Evolutionary conservation across 2,113 vertebrate genomes (phyloP).

Genomic region (Pan paniscus): DNA sequence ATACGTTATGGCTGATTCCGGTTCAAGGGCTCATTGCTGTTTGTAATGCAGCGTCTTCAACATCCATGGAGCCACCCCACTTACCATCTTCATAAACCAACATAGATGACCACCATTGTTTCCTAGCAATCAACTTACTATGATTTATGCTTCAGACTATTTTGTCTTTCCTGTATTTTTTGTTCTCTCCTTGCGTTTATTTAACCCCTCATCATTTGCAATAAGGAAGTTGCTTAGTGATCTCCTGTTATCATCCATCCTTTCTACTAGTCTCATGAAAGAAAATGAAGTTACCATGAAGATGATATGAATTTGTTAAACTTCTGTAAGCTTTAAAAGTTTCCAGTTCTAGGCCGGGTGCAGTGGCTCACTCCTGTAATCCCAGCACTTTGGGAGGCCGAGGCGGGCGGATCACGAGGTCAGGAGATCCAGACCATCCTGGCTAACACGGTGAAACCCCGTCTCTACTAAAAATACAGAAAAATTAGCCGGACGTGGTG

Average conservation of each 20-base stretch:
- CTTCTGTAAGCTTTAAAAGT: background rate
- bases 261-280: conserved; percentile 10
- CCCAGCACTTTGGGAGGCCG: too few species aligned
- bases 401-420: too few species aligned
- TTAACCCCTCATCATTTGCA: conserved; percentile 7
- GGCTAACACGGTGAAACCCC: too few species aligned
- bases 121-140: background rate
- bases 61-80: too few species aligned
- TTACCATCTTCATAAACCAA: background rate
- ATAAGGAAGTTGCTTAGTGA: background rate
- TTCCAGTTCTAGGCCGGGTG: background rate
- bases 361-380: too few species aligned
- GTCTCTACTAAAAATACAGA: too few species aligned
- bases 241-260: background rate
- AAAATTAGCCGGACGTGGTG: too few species aligned
- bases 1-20: background rate
- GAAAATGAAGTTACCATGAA: conserved; percentile 16
- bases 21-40: background rate
- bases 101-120: background rate
- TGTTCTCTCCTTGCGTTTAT: background rate
- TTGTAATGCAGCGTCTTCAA: background rate
- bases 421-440: too few species aligned
- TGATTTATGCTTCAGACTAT: background rate
- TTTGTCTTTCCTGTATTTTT: background rate
- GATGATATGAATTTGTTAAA: conserved; percentile 16